A percentile compares a stretch with the other conserved stretches of the same genome.
phyloP scores from a whole-genome alignment of 2,888 invertebrate genomes.

The Trissolcus brochymenae region DNA sequence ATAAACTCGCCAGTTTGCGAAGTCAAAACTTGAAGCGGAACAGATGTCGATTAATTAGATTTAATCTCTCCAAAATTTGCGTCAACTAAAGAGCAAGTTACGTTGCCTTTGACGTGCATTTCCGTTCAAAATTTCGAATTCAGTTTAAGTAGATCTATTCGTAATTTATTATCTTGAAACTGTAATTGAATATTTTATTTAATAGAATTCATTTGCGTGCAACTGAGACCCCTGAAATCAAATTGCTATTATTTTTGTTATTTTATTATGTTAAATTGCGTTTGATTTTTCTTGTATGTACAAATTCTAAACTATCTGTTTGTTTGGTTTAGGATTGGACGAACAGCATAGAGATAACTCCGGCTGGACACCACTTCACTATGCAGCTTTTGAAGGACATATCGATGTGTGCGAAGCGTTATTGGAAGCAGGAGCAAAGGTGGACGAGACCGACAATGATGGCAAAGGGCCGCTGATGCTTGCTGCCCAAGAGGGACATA shows the following conservation, averaged over 20 bases:
- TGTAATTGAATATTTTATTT: background rate
- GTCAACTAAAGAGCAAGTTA: constrained; percentile 28
- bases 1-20: constrained; percentile 11
- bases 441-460: constrained; percentile 93
- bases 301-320: constrained; percentile 2
- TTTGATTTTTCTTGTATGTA: background rate
- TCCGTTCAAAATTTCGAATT: constrained; percentile 29
- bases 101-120: constrained; percentile 30
- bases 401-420: constrained; percentile 88
- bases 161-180: constrained; percentile 1
- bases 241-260: background rate
- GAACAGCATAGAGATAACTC: constrained; percentile 94
- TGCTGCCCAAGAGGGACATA: constrained; percentile 93
- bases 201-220: too few relatives aligned
- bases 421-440: constrained; percentile 90
- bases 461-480: constrained; percentile 92
- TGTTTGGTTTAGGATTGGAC: constrained; percentile 79
- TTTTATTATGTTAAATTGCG: background rate
- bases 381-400: constrained; percentile 96
- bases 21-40: constrained; percentile 34
- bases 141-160: constrained; percentile 23
- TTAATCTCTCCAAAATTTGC: constrained; percentile 38
- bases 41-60: constrained; percentile 47
- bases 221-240: too few relatives aligned
- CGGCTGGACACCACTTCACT: constrained; percentile 98